Base-by-base conservation (phyloP, 2,888 invertebrate genomes). In the Epistrophe eligans region DNA sequence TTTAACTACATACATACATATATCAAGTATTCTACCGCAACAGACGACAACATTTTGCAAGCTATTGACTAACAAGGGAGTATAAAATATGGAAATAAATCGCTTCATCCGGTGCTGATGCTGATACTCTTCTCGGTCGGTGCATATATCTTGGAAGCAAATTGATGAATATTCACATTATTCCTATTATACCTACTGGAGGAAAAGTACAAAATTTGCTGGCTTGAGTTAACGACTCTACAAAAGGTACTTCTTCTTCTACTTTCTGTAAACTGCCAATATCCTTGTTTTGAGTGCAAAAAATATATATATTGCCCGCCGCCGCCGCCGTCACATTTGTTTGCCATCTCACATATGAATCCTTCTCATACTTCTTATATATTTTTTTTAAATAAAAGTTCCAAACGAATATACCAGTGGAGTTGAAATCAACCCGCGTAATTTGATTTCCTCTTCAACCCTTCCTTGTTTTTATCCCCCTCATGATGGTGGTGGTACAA, bases 381-480 rank as follows among this genome's bases (percentile, higher is more conserved):
- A 50, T 58, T 64, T 72, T 48, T 70, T 32, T 32, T 24, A 24
- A 2, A 35, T 8, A 45, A 64, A 67, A 62, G 55, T 70, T 48
- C 50, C n/a, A 55, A 48, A 70, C 45, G 62, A 32, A 24, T 55
- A 45, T 62, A 45, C 72, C 70, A 48, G 89, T 6, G 8, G 88
- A 87, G 89, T 88, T 90, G 90, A 89, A 90, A 91, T 90, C 90
- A 91, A 89, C 90, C 90, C 90, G 91, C 90, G 91, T 91, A 91
- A 92, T 91, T 91, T 91, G 90, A 91, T 91, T 92, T 91, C 89
- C 89, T 2, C 24, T 92, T 91, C 88, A 89, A 85, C 77, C 74
- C 60, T 45, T 66, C 15, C n/a, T 52, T 11, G 50, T 24, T 11
- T 24, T 52, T 52, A 6, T 24, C 52, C 15, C 55, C 6, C 15